phyloP scores from a whole-genome alignment of 53 echinoderm and acorn worm genomes.

The Henricia sp. region DNA sequence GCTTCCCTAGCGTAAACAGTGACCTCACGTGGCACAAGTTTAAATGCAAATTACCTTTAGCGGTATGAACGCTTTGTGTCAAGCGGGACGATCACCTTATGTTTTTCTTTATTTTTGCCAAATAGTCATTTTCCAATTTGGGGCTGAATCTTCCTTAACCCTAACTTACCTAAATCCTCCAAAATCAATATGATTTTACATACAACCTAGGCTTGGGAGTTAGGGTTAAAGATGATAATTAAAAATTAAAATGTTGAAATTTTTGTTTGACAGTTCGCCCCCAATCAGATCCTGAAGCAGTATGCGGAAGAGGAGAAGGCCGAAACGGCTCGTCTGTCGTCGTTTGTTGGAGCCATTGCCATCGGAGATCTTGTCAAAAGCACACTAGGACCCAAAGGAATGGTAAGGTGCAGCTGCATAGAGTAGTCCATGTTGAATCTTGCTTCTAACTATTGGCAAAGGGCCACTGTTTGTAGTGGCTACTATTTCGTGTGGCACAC shows the following conservation, averaged over 20 bases:
- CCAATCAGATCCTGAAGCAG: constrained; percentile 81
- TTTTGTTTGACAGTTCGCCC: constrained; percentile 14
- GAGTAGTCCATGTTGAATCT: not conserved
- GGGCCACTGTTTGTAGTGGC: too few species aligned
- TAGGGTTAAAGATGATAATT: not conserved
- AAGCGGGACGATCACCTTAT: too few species aligned
- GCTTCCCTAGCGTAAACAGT: too few species aligned
- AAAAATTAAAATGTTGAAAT: not conserved
- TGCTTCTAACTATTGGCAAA: too few species aligned
- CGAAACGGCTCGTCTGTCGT: constrained; percentile 89
- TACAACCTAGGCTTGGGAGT: not conserved
- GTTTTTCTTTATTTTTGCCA: too few species aligned
- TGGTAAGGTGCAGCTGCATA: constrained; percentile 70
- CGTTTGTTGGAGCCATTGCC: constrained; percentile 95
- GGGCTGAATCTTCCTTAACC: not conserved
- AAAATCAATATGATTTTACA: too few species aligned
- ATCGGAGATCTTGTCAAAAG: constrained; percentile 97
- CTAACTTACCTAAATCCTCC: not conserved
- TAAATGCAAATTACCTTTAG: too few species aligned
- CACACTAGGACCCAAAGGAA: constrained; percentile 96
- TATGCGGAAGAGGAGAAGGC: constrained; percentile 92
- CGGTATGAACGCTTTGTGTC: too few species aligned
- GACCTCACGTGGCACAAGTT: too few species aligned
- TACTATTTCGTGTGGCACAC: too few species aligned
- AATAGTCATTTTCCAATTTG: too few species aligned